Percentiles rank a stretch among this genome's conserved stretches.
Evolutionary conservation across 2,888 invertebrate genomes (phyloP).

Genomic region (Hirtodrosophila confusa): DNA sequence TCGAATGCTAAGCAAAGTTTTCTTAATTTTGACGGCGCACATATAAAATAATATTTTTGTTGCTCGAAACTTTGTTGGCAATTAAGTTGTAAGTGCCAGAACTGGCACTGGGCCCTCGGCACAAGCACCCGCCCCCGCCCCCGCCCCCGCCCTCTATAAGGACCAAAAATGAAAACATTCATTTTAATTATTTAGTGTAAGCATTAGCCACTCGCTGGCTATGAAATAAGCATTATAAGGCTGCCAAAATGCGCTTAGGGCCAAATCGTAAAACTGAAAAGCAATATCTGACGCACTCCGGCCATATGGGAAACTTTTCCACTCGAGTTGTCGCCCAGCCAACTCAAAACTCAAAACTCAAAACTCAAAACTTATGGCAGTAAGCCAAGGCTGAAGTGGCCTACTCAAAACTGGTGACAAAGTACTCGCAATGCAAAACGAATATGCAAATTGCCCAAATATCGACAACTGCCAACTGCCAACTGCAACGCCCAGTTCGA

Average conservation of each 20-base stretch:
- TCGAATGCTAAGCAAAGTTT: slow-evolving; percentile 56
- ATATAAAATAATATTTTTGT: slow-evolving; percentile 78
- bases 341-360: background rate
- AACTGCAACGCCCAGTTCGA: slow-evolving; percentile 15
- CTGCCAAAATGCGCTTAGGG: slow-evolving; percentile 9
- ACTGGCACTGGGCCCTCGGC: slow-evolving; percentile 25
- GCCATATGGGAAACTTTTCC: slow-evolving; percentile 37
- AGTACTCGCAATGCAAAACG: slow-evolving; percentile 60
- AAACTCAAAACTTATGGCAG: slow-evolving; percentile 1
- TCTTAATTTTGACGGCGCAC: slow-evolving; percentile 60
- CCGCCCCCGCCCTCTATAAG: background rate
- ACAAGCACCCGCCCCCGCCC: too few species aligned
- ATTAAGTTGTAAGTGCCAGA: slow-evolving; percentile 64
- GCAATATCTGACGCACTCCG: slow-evolving; percentile 44
- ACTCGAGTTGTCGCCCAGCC: slow-evolving; percentile 30
- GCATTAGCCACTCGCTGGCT: slow-evolving; percentile 24
- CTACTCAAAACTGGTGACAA: slow-evolving; percentile 59
- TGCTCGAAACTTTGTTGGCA: slow-evolving; percentile 64
- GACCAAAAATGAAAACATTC: slow-evolving; percentile 57
- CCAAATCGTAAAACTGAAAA: slow-evolving; percentile 39
- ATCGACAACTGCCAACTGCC: slow-evolving; percentile 27
- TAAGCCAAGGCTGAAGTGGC: slow-evolving; percentile 35
- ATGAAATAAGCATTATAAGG: slow-evolving; percentile 15
- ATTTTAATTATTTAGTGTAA: slow-evolving; percentile 70
- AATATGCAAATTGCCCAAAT: slow-evolving; percentile 68